A percentile compares a stretch with the other conserved stretches of the same genome.
Conservation (phyloP, 2,797 vertebrate species). For the Epinephelus malabaricus region DNA sequence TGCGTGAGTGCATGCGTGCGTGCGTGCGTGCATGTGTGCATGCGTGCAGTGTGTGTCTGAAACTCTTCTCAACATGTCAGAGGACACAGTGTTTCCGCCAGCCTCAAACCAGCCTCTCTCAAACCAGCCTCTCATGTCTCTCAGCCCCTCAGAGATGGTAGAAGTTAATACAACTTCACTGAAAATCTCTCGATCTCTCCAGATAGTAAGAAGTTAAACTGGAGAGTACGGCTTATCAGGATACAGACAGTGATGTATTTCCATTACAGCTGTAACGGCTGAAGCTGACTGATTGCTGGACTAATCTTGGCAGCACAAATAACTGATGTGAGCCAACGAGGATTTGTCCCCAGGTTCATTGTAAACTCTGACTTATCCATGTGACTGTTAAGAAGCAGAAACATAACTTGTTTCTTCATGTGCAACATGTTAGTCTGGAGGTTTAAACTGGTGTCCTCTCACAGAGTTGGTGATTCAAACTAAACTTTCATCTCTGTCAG, state of each 20-base stretch:
- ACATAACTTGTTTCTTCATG: too few relatives aligned
- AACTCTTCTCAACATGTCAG: slow-evolving; percentile 60
- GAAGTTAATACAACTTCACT: not conserved
- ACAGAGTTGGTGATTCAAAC: too few relatives aligned
- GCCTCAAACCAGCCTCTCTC: slow-evolving; percentile 36
- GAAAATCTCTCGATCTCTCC: not conserved
- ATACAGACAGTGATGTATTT: not conserved
- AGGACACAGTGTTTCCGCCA: slow-evolving; percentile 7
- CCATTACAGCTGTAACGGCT: not conserved
- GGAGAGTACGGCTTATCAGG: not conserved
- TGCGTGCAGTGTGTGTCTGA: slow-evolving; percentile 4
- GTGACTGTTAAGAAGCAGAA: too few relatives aligned
- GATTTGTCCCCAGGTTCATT: too few relatives aligned
- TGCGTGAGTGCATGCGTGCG: not conserved
- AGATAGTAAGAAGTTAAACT: not conserved
- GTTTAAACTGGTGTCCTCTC: too few relatives aligned
- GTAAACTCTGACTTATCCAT: too few relatives aligned
- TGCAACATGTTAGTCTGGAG: too few relatives aligned
- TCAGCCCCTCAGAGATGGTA: slow-evolving; percentile 1
- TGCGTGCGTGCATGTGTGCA: not conserved
- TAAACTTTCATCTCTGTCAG: too few relatives aligned
- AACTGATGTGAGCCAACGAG: too few relatives aligned
- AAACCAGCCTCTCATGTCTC: slow-evolving; percentile 44
- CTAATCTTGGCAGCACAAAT: too few relatives aligned
- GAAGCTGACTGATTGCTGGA: not conserved